Percentiles rank a stretch among this genome's conserved stretches.
Evolutionary conservation across 2,113 vertebrate genomes (phyloP).

Genomic region (Ailurus styani): DNA sequence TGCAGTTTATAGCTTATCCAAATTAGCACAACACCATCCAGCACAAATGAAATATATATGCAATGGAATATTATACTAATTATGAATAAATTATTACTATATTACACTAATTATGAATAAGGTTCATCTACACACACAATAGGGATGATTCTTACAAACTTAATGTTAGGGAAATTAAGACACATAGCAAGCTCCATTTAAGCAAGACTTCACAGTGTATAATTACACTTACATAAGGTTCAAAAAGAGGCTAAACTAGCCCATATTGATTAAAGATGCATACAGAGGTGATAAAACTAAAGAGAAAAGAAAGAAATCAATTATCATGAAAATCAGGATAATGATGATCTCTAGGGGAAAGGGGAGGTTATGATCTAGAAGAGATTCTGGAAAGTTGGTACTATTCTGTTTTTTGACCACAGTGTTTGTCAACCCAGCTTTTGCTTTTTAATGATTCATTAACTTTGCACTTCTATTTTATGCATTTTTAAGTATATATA

Average conservation of each 20-base stretch:
- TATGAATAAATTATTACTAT: neutral
- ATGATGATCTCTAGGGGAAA: neutral
- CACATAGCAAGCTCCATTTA: neutral
- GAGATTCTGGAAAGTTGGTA: neutral
- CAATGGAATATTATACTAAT: neutral
- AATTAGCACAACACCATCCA: neutral
- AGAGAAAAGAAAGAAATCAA: neutral
- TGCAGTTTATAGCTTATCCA: neutral
- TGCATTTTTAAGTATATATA: neutral
- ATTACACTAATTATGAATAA: neutral
- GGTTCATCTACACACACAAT: neutral
- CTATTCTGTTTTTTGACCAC: neutral
- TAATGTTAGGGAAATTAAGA: neutral
- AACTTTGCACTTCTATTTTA: neutral
- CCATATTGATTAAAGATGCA: neutral
- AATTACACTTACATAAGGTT: neutral
- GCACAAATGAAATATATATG: neutral
- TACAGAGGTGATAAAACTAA: neutral
- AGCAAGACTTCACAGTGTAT: neutral
- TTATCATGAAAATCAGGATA: neutral
- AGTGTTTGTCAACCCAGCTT: neutral
- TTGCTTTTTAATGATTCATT: neutral
- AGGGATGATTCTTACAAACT: neutral
- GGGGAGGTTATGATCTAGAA: neutral
- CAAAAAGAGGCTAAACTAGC: neutral